phyloP scores from a whole-genome alignment of 2,888 invertebrate species.

The Beris chalybata region DNA sequence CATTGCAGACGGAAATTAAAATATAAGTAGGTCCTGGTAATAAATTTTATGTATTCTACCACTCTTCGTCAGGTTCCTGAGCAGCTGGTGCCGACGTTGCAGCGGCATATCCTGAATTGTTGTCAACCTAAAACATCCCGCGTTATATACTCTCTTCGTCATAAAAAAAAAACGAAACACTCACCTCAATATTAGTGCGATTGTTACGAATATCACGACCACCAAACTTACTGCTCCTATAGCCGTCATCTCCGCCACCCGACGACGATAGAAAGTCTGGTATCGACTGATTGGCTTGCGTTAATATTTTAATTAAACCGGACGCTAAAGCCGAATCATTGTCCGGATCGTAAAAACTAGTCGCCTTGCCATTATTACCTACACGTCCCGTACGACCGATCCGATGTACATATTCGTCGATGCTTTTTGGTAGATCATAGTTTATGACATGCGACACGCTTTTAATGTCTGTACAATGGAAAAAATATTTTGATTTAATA shows the following conservation, averaged over 20 bases:
- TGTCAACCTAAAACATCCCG: slow-evolving; percentile 4
- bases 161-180: slow-evolving; percentile 31
- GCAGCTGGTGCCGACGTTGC: slow-evolving; percentile 28
- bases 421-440: slow-evolving; percentile 84
- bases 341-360: slow-evolving; percentile 77
- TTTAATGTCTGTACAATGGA: slow-evolving; percentile 69
- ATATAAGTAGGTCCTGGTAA: too few relatives aligned
- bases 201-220: slow-evolving; percentile 65
- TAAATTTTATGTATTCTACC: slow-evolving; percentile 28
- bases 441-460: slow-evolving; percentile 88
- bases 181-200: slow-evolving; percentile 34
- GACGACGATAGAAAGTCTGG: slow-evolving; percentile 72
- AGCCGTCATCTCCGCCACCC: slow-evolving; percentile 57
- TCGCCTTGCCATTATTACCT: slow-evolving; percentile 84
- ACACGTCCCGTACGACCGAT: slow-evolving; percentile 95
- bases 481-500: slow-evolving; percentile 10
- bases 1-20: too few relatives aligned
- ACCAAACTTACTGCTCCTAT: slow-evolving; percentile 63
- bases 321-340: slow-evolving; percentile 64
- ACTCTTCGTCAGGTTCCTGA: slow-evolving; percentile 38
- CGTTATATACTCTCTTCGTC: too few relatives aligned
- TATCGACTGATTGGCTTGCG: slow-evolving; percentile 76
- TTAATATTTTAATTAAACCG: slow-evolving; percentile 72
- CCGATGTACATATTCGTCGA: slow-evolving; percentile 94
- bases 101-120: slow-evolving; percentile 5